phyloP scores from a whole-genome alignment of 2,113 vertebrate species.

The Sphyrna mokarran region DNA sequence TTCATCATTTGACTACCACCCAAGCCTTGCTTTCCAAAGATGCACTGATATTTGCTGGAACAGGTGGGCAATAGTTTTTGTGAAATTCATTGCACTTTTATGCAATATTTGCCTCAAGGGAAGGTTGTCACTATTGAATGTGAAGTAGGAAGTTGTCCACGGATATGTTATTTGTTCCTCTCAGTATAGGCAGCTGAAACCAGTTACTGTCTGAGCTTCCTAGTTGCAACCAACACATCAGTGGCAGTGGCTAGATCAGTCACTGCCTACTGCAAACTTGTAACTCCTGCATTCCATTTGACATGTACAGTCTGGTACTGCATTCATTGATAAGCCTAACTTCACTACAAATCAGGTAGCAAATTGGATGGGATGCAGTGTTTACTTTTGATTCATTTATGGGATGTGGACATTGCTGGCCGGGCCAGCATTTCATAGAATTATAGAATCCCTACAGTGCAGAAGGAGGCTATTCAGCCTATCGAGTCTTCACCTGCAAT shows the following conservation, averaged over 20 bases:
- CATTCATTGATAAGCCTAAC: background rate
- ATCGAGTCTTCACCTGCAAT: no score
- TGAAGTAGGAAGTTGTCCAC: slow-evolving; percentile 6
- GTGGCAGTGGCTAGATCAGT: background rate
- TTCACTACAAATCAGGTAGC: background rate
- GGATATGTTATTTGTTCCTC: background rate
- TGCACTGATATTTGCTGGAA: background rate
- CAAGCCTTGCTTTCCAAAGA: no score
- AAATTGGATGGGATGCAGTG: background rate
- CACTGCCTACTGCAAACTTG: background rate
- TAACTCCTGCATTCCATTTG: background rate
- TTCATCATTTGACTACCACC: background rate
- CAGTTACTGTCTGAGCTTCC: background rate
- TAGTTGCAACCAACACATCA: background rate
- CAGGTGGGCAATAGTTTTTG: background rate
- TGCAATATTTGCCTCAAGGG: slow-evolving; percentile 4
- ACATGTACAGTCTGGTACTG: background rate
- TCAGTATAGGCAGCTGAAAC: background rate
- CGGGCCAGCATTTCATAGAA: no score
- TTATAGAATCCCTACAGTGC: no score
- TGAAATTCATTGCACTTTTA: background rate
- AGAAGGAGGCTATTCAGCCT: no score
- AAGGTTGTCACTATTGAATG: background rate
- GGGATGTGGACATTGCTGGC: no score
- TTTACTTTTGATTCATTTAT: no score